A percentile compares a stretch with the other conserved stretches of the same genome.
Conservation (phyloP, 2,113 vertebrate species). For the Oryzias javanicus region DNA sequence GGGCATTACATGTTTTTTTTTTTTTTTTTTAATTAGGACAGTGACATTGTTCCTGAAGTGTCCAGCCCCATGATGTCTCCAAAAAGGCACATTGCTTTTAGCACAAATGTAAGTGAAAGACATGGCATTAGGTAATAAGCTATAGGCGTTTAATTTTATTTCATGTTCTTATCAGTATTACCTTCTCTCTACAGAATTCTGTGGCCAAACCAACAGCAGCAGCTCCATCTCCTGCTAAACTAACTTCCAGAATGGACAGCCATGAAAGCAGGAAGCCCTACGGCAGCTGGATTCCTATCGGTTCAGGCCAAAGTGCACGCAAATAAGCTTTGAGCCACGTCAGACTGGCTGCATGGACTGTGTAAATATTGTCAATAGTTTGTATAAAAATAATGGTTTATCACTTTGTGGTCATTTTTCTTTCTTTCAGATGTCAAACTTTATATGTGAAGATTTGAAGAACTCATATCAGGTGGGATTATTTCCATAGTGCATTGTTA, state of each 20-base stretch:
- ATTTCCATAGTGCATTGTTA: constrained; percentile 49
- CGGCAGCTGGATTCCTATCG: constrained; percentile 84
- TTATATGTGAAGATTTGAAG: constrained; percentile 73
- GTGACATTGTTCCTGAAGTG: constrained; percentile 13
- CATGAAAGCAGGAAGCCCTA: constrained; percentile 82
- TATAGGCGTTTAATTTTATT: neutral
- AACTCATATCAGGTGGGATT: constrained; percentile 76
- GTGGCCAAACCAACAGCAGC: constrained; percentile 77
- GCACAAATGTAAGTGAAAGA: constrained; percentile 64
- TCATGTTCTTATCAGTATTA: fast-evolving
- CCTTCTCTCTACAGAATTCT: constrained; percentile 75
- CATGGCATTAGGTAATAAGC: too few relatives aligned
- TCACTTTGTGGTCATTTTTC: constrained; percentile 69
- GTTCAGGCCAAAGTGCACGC: constrained; percentile 56
- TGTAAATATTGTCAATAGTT: constrained; percentile 72
- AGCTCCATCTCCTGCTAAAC: constrained; percentile 43
- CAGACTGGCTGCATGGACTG: constrained; percentile 27
- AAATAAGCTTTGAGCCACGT: constrained; percentile 48
- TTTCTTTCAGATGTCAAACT: constrained; percentile 81
- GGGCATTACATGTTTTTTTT: neutral
- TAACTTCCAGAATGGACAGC: constrained; percentile 71
- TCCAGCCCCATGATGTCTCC: constrained; percentile 44
- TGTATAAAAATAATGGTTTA: constrained; percentile 41
- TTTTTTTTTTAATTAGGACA: constrained; percentile 59
- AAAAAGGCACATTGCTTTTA: constrained; percentile 67